A percentile compares a stretch with the other conserved stretches of the same genome.
These are phyloP conservation scores for Hephaestus fuliginosus DNA, from an alignment of 2,797 vertebrate genomes.

Conservation along the genomic window DNA sequence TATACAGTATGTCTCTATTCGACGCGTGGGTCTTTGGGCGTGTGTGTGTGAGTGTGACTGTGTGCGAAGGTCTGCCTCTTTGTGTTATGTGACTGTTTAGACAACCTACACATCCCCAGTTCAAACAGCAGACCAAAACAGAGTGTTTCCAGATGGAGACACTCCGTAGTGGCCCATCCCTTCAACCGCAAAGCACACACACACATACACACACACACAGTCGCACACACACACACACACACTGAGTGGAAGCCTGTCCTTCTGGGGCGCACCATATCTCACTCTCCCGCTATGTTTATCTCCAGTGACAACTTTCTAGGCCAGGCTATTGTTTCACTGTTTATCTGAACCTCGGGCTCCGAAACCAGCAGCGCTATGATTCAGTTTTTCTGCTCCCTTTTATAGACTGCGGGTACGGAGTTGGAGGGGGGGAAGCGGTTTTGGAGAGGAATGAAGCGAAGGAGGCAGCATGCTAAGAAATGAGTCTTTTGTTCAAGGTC, in stretches of 20 bases:
- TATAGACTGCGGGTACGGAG: constrained; percentile 65
- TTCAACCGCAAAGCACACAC: constrained; percentile 53
- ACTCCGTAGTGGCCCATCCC: constrained; percentile 59
- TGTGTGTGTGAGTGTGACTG: constrained; percentile 2
- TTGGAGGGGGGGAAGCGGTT: constrained; percentile 35
- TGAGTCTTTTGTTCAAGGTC: constrained; percentile 59
- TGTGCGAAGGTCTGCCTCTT: constrained; percentile 22
- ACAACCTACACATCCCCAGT: constrained; percentile 64
- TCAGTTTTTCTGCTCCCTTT: constrained; percentile 69
- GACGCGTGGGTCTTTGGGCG: neutral
- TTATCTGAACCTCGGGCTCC: constrained; percentile 77
- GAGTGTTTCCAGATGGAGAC: constrained; percentile 81
- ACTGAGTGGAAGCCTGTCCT: constrained; percentile 46
- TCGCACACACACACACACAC: constrained; percentile 42
- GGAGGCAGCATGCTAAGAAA: constrained; percentile 32
- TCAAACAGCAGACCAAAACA: constrained; percentile 54
- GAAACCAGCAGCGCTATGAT: constrained; percentile 64
- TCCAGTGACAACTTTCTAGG: constrained; percentile 77
- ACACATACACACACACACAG: constrained; percentile 32
- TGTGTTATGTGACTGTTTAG: constrained; percentile 67
- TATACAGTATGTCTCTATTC: constrained; percentile 33
- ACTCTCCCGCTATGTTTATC: constrained; percentile 75
- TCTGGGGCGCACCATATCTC: constrained; percentile 64
- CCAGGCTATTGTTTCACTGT: constrained; percentile 81
- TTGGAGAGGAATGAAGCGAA: constrained; percentile 47